Evolutionary conservation across 2,113 vertebrate genomes (phyloP).

Genomic region (Balaeniceps rex): DNA sequence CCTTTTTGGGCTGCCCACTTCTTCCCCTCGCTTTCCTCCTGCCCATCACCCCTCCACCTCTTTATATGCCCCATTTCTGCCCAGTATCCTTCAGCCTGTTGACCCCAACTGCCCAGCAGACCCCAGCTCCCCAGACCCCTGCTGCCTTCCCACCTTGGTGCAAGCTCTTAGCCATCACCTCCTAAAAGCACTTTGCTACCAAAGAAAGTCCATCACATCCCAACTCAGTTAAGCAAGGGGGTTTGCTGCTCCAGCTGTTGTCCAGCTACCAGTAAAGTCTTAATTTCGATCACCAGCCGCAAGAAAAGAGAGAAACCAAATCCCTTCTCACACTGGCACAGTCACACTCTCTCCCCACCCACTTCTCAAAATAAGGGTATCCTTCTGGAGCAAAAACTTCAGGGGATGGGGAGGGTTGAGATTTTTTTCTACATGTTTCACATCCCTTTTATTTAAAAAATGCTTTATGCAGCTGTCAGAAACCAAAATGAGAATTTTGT

Average conservation of each 20-base stretch:
- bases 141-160: background rate
- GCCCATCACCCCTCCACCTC: background rate
- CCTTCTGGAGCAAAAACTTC: conserved; percentile 20
- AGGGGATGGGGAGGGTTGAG: background rate
- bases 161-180: background rate
- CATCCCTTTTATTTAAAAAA: conserved; percentile 36
- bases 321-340: background rate
- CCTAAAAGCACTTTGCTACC: background rate
- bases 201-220: background rate
- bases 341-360: background rate
- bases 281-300: background rate
- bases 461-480: conserved; percentile 67
- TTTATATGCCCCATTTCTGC: background rate
- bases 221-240: background rate
- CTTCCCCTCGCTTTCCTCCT: background rate
- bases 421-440: conserved; percentile 22
- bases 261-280: background rate
- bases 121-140: background rate
- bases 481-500: conserved; percentile 63
- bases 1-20: background rate
- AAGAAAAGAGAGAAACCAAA: background rate
- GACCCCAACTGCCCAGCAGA: background rate
- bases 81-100: background rate
- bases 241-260: background rate
- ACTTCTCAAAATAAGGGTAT: background rate